Evolutionary conservation across 2,797 vertebrate genomes (phyloP).

Genomic region (Poecile montanus): DNA sequence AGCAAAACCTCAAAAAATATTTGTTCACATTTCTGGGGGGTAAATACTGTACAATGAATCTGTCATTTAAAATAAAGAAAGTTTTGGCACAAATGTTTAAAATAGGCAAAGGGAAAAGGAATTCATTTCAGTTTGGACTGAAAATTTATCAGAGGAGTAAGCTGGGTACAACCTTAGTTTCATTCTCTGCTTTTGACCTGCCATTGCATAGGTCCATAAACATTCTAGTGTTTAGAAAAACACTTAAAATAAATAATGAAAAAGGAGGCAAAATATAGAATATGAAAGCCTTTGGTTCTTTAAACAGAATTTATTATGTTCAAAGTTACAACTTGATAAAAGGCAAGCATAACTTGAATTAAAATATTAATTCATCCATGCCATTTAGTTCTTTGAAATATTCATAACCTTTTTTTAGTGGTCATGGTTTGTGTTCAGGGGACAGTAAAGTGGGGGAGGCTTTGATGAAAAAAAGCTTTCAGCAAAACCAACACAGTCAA

Average conservation of each 20-base stretch:
- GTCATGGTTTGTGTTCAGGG: background rate
- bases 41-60: background rate
- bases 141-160: background rate
- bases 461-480: conserved; percentile 47
- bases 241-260: conserved; percentile 30
- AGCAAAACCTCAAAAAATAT: background rate
- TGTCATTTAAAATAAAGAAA: conserved; percentile 23
- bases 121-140: background rate
- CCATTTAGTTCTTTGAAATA: conserved; percentile 71
- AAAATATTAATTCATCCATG: conserved; percentile 71
- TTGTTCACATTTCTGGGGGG: background rate
- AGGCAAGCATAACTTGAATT: conserved; percentile 57
- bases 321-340: conserved; percentile 68
- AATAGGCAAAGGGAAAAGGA: background rate
- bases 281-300: conserved; percentile 56
- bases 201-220: background rate
- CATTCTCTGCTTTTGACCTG: background rate
- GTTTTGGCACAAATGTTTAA: background rate
- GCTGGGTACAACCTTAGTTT: background rate
- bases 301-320: conserved; percentile 72
- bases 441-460: background rate
- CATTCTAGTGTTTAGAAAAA: conserved; percentile 5
- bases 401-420: conserved; percentile 48
- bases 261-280: conserved; percentile 17
- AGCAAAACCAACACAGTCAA: conserved; percentile 5